phyloP scores from a whole-genome alignment of 2,797 vertebrate species.

The Taenioides sp. region DNA sequence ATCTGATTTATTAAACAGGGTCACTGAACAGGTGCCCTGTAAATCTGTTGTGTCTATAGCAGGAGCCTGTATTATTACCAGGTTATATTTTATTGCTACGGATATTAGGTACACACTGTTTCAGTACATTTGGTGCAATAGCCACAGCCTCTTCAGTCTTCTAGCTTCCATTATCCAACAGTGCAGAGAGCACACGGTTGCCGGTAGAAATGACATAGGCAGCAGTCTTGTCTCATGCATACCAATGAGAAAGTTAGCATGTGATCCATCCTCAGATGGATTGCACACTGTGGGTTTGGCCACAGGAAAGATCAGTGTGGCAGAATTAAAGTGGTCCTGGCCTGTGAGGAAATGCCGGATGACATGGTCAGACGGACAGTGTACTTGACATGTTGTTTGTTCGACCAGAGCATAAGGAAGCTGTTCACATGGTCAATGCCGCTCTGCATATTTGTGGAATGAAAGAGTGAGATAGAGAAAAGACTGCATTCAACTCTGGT shows the following conservation, averaged over 20 bases:
- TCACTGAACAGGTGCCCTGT: background rate
- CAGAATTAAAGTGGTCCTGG: slow-evolving; percentile 38
- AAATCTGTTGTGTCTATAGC: slow-evolving; percentile 12
- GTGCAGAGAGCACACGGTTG: slow-evolving; percentile 25
- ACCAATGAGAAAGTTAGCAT: slow-evolving; percentile 59
- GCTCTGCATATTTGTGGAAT: slow-evolving; percentile 32
- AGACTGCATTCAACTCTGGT: slow-evolving; percentile 53
- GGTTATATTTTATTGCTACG: background rate
- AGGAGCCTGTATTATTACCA: slow-evolving; percentile 3
- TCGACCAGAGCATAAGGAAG: slow-evolving; percentile 51
- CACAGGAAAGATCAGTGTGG: slow-evolving; percentile 30
- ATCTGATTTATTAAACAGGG: slow-evolving; percentile 31
- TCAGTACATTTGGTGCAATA: slow-evolving; percentile 36
- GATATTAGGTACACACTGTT: slow-evolving; percentile 24
- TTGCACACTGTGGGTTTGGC: slow-evolving; percentile 31
- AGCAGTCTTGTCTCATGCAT: slow-evolving; percentile 58
- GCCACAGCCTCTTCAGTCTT: slow-evolving; percentile 43
- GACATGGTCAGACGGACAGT: slow-evolving; percentile 52
- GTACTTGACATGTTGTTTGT: slow-evolving; percentile 48
- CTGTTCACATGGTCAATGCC: slow-evolving; percentile 57
- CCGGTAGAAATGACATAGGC: slow-evolving; percentile 55
- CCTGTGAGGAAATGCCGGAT: slow-evolving; percentile 37
- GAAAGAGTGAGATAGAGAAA: slow-evolving; percentile 33
- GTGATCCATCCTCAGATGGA: slow-evolving; percentile 52
- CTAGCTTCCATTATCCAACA: slow-evolving; percentile 54